Evolutionary conservation across 2,113 vertebrate species (phyloP).

Genomic region (Calyptommatus sinebrachiatus): DNA sequence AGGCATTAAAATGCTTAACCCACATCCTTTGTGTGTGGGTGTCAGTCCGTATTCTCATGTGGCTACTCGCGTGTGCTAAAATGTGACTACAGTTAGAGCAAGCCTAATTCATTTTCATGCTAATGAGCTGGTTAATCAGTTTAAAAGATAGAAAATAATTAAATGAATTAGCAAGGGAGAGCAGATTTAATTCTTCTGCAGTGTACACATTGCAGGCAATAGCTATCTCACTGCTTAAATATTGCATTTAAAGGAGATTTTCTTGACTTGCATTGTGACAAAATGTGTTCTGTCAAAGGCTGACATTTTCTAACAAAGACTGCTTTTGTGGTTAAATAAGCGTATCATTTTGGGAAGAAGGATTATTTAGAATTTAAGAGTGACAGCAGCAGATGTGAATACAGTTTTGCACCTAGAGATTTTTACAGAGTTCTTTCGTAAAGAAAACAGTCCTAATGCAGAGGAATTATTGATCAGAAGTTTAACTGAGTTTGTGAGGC

Average conservation of each 20-base stretch:
- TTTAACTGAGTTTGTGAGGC: not conserved
- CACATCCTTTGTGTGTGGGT: not conserved
- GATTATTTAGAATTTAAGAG: not conserved
- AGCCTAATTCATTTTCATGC: not conserved
- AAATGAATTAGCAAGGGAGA: not conserved
- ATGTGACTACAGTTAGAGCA: not conserved
- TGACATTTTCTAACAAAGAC: not conserved
- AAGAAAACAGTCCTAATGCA: not conserved
- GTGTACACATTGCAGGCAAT: not conserved
- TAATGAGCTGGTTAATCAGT: not conserved
- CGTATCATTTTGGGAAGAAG: not conserved
- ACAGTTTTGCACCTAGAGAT: not conserved
- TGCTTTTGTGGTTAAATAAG: not conserved
- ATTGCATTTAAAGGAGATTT: slow-evolving; percentile 2
- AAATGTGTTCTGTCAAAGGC: not conserved
- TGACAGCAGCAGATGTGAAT: not conserved
- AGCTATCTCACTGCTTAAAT: not conserved
- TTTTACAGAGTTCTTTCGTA: not conserved
- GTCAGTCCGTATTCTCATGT: not conserved
- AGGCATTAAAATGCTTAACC: not conserved
- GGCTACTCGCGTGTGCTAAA: not conserved
- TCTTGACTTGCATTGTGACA: not conserved
- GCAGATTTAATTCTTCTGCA: not conserved
- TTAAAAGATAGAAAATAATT: slow-evolving; percentile 7
- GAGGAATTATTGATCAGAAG: not conserved